Base-by-base conservation (phyloP, 1,140 invertebrate genomes). In the Asbolus verrucosus region DNA sequence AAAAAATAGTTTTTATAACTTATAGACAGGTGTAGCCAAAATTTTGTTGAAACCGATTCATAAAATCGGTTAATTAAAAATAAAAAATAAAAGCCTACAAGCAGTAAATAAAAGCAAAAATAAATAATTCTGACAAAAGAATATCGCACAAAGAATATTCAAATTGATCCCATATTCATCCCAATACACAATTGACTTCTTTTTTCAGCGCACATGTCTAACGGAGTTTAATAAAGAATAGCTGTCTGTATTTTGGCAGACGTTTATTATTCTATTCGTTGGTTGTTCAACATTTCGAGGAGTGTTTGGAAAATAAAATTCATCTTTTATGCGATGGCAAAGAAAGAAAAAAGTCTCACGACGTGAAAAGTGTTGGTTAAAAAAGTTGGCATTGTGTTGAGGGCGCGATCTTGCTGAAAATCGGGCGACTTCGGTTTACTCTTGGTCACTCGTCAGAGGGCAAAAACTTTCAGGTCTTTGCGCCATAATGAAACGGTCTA, bases 241-340 rank as follows among this genome's bases (percentile, higher is more conserved):
- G 46, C 46, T 54, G 46, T 27, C 46, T 54, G 46, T 30, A 54
- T 54, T 54, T 54, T 21, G 21, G 46, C 6, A 54, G 46, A 54
- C 46, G 46, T 54, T 54, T 54, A 54, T 54, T 54, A 54, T 31
- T 54, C 19, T 54, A 54, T 54, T 54, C 46, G n/a, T 54, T 27
- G 27, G 46, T 30, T 43, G 39, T 43, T 43, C 39, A 43, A 54
- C 46, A 54, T 54, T n/a, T 54, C 21, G 9, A 54, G 24, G 21
- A 54, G 21, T 54, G 46, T 54, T 54, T 54, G 46, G 19, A 54
- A 54, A 54, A 54, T 54, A 54, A 54, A 54, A 54, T 54, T 54
- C 46, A 54, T 54, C 18, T 50, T 50, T 24, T 54, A 27, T 27
- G 24, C 2, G 21, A 54, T 21, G 24, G 9, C 19, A 54, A 54